phyloP scores from a whole-genome alignment of 2,797 vertebrate genomes.

The Acanthis flammea region DNA sequence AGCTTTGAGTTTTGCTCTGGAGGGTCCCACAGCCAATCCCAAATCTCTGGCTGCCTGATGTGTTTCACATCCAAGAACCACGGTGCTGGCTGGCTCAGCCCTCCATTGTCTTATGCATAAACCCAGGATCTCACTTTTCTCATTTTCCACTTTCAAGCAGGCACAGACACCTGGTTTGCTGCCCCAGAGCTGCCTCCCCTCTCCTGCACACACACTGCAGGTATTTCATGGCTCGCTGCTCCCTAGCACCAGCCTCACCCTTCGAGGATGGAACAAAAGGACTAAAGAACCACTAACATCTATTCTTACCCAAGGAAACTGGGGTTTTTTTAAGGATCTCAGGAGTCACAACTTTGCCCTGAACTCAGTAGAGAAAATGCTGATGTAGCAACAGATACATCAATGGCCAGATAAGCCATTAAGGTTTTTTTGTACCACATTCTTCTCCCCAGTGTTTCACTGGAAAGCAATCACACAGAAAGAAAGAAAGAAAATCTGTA shows the following conservation, averaged over 20 bases:
- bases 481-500: neutral
- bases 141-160: rapidly evolving
- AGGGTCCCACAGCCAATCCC: rapidly evolving
- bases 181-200: neutral
- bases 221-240: neutral
- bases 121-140: neutral
- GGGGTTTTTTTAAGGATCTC: neutral
- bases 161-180: neutral
- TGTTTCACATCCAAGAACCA: neutral
- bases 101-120: rapidly evolving
- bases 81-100: neutral
- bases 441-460: neutral
- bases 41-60: neutral
- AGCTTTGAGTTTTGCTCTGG: neutral
- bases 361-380: neutral
- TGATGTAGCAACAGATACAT: neutral
- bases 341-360: neutral
- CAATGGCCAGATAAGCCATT: neutral
- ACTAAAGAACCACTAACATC: neutral
- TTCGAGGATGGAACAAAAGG: neutral
- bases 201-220: neutral
- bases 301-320: neutral
- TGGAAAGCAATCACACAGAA: neutral
- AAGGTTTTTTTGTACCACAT: neutral
- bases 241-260: neutral